These are phyloP conservation scores for Pseudocheirus occidentalis DNA, from an alignment of 2,797 vertebrate genomes.

Conservation along the genomic window DNA sequence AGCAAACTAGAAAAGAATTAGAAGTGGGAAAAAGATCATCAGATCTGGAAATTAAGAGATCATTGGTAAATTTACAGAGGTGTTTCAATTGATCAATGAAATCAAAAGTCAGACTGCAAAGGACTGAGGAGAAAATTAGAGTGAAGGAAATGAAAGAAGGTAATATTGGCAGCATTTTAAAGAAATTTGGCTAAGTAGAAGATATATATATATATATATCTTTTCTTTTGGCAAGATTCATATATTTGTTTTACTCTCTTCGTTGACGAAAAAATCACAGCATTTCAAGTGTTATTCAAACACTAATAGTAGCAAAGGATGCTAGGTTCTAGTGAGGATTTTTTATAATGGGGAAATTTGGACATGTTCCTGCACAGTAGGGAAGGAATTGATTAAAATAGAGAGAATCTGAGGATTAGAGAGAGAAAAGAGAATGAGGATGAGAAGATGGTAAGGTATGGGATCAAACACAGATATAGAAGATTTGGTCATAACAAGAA, in stretches of 20 bases:
- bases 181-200: too few relatives aligned
- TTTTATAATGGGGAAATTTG: not conserved
- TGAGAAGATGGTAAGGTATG: not conserved
- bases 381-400: not conserved
- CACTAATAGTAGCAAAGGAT: not conserved
- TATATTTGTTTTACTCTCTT: not conserved
- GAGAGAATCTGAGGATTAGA: not conserved
- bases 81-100: too few relatives aligned
- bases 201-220: not conserved
- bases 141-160: too few relatives aligned
- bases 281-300: not conserved
- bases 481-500: not conserved
- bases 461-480: not conserved
- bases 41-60: too few relatives aligned
- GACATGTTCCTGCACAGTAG: not conserved
- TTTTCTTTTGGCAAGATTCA: too few relatives aligned
- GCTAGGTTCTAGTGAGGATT: not conserved
- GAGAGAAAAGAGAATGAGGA: not conserved
- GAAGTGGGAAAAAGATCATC: too few relatives aligned
- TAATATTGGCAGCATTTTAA: too few relatives aligned
- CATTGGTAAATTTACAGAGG: too few relatives aligned
- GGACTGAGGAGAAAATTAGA: too few relatives aligned
- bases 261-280: not conserved
- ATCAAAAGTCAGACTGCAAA: too few relatives aligned
- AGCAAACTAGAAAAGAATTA: too few relatives aligned